These are phyloP conservation scores for Megatriorchis doriae DNA, from an alignment of 2,113 vertebrate species.

Conservation along the genomic window DNA sequence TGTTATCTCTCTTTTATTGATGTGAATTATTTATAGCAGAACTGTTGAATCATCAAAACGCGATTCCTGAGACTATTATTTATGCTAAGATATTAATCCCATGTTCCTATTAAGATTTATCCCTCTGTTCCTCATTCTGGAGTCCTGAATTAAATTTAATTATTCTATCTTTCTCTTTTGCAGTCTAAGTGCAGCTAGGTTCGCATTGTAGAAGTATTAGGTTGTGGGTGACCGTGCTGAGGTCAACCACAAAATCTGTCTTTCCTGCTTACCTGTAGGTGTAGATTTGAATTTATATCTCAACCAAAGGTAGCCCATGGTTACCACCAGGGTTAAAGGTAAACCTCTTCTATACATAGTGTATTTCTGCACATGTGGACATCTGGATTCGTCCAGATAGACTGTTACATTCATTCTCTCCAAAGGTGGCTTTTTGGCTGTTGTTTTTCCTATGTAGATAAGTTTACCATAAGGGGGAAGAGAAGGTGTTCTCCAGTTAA, in stretches of 20 bases:
- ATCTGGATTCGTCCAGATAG: neutral
- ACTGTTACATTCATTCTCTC: neutral
- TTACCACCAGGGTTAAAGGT: neutral
- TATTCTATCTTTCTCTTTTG: conserved; percentile 7
- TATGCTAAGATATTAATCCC: conserved; percentile 55
- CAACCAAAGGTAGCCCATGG: neutral
- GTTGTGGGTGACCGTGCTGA: neutral
- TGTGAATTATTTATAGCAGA: conserved; percentile 41
- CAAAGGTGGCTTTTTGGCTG: neutral
- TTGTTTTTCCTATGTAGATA: neutral
- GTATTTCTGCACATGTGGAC: neutral
- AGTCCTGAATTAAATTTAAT: conserved; percentile 43
- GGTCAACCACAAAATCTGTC: neutral
- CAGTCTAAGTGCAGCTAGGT: neutral
- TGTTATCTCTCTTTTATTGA: conserved; percentile 31
- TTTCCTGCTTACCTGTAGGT: neutral
- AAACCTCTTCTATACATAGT: neutral
- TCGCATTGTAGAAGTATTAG: neutral
- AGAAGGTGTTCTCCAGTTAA: neutral
- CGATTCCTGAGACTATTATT: neutral
- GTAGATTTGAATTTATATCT: neutral
- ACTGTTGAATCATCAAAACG: conserved; percentile 5
- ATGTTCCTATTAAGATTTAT: conserved; percentile 53
- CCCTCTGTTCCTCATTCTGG: conserved; percentile 29
- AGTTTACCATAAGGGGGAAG: neutral